Conservation (phyloP, 1,140 invertebrate species). For the Drosophila prosaltans region DNA sequence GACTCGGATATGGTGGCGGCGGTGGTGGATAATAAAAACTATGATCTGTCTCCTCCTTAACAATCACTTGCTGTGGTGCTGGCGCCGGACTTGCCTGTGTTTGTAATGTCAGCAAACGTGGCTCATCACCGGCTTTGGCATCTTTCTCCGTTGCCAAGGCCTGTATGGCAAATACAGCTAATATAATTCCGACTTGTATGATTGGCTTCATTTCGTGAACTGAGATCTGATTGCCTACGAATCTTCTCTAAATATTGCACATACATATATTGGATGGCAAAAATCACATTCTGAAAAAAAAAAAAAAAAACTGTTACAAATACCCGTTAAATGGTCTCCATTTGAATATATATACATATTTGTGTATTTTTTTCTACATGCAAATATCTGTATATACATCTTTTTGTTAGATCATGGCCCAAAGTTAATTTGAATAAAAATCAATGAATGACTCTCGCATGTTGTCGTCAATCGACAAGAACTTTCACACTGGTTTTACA, state of each 20-base stretch:
- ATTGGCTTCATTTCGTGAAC: slow-evolving; percentile 42
- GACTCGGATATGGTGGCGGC: not conserved
- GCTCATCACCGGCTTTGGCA: not conserved
- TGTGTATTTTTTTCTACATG: not conserved
- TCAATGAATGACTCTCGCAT: slow-evolving; percentile 38
- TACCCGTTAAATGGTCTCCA: slow-evolving; percentile 43
- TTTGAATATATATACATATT: slow-evolving; percentile 16
- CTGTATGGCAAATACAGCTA: not conserved
- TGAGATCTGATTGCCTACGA: slow-evolving; percentile 28
- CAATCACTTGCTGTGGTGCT: slow-evolving; percentile 37
- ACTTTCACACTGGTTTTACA: slow-evolving; percentile 39
- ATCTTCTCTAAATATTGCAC: slow-evolving; percentile 35
- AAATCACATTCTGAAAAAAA: not conserved
- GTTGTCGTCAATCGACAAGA: slow-evolving; percentile 7
- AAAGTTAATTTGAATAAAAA: slow-evolving; percentile 44
- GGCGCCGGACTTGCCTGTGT: slow-evolving; percentile 22
- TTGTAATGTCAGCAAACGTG: slow-evolving; percentile 39
- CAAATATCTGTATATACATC: slow-evolving; percentile 8
- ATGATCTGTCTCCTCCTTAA: slow-evolving; percentile 25
- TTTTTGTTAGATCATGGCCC: slow-evolving; percentile 31
- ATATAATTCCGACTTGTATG: slow-evolving; percentile 14
- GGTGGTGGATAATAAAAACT: slow-evolving; percentile 37
- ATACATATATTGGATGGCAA: slow-evolving; percentile 9
- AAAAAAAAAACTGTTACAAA: slow-evolving; percentile 16
- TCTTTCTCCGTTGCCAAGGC: slow-evolving; percentile 3